Conservation (phyloP, 2,113 vertebrate genomes). For the Hemicordylus capensis region DNA sequence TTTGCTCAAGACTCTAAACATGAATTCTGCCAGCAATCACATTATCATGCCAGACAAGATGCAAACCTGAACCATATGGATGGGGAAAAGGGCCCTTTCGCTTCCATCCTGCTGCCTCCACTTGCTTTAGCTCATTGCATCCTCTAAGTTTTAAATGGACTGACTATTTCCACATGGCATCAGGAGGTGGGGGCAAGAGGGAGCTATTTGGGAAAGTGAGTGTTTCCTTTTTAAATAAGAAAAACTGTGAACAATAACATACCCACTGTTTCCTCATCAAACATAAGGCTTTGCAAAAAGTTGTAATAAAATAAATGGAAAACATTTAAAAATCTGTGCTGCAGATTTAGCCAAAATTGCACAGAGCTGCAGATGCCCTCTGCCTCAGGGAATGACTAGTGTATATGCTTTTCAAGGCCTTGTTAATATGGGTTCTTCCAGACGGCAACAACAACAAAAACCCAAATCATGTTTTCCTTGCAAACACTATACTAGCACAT, state of each 20-base stretch:
- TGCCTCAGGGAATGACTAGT: constrained; percentile 53
- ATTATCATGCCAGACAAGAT: constrained; percentile 77
- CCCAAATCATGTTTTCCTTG: background rate
- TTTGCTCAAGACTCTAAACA: constrained; percentile 77
- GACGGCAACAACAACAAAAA: background rate
- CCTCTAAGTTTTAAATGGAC: constrained; percentile 57
- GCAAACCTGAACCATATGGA: constrained; percentile 80
- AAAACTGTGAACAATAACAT: constrained; percentile 58
- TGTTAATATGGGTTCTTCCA: constrained; percentile 7
- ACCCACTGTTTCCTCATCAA: constrained; percentile 61
- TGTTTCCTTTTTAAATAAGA: constrained; percentile 56
- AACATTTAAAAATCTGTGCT: constrained; percentile 70
- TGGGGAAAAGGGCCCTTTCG: constrained; percentile 71
- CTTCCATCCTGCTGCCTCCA: constrained; percentile 55
- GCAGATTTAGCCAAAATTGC: constrained; percentile 59
- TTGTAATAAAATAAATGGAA: constrained; percentile 56
- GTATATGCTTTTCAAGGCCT: background rate
- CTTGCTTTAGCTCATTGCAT: constrained; percentile 39
- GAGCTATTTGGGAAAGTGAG: constrained; percentile 48
- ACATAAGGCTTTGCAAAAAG: constrained; percentile 67
- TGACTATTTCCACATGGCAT: constrained; percentile 61
- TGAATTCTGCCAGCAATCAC: constrained; percentile 77
- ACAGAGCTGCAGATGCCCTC: constrained; percentile 52
- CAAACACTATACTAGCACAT: background rate
- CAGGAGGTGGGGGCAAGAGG: constrained; percentile 36